Evolutionary conservation across 2,797 vertebrate genomes (phyloP), one percentile per base, ranked within the genome.

Genomic region (Pelodytes ibericus): DNA sequence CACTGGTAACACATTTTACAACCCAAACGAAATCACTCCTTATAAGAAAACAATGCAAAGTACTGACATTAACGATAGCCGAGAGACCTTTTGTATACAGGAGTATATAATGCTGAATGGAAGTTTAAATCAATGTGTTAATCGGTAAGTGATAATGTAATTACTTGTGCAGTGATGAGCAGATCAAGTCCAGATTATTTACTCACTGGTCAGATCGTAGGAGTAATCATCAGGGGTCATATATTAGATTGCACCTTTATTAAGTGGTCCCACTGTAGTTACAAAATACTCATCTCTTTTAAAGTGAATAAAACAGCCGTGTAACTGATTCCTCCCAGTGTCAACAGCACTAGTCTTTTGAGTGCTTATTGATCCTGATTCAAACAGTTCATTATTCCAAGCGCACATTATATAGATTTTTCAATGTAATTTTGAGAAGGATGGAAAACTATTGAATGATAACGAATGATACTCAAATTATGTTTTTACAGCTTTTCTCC

Each of bases 381-480:
- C 89, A 90, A 92, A 91, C 90, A 92, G 88, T 93, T 93, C 89
- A 93, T 93, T 92, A 94, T 91, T 93, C 91, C 90, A 88, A 91
- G 88, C 84, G 85, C 88, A 90, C 82, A 85, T 93, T 89, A 89
- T 91, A 93, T 93, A 82, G 90, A 92, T 92, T 93, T 92, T 91
- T 86, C 91, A 88, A 85, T 90, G 88, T 86, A 88, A 84, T 92
- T 92, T 89, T 90, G 87, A 89, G 90, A 88, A 86, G 85, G 88
- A 89, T 92, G 89, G 89, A 90, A 92, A 92, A 91, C 87, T 88
- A 88, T 89, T 89, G 88, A 92, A 86, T 90, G 87, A 91, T 90
- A 89, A 87, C 88, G 85, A 87, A 86, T 89, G 88, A 90, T 92
- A 88, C 87, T 89, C 82, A 86, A 87, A 92, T 92, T 83, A 90